phyloP scores from a whole-genome alignment of 2,113 vertebrate genomes.

The Cyprinus carpio region DNA sequence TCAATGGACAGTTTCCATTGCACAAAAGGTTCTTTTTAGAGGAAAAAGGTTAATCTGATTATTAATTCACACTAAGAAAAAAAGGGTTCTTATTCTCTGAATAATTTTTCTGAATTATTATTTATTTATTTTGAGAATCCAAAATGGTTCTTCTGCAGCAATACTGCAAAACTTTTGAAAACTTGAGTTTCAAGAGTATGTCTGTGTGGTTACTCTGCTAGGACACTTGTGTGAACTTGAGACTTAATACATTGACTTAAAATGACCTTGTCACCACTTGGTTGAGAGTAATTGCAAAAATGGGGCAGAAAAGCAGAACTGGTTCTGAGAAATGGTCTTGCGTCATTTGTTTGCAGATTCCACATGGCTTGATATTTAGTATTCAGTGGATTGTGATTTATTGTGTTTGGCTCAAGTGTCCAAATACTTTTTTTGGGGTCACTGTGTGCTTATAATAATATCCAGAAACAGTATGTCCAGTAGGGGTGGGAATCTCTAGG shows the following conservation, averaged over 20 bases:
- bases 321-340: not conserved
- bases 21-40: no score
- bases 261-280: conserved; percentile 1
- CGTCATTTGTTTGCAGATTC: conserved; percentile 15
- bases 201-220: not conserved
- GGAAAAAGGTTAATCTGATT: no score
- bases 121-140: no score
- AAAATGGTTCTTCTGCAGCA: not conserved
- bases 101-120: no score
- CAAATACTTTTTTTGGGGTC: not conserved
- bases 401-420: not conserved
- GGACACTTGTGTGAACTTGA: not conserved
- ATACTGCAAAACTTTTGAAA: no score
- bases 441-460: not conserved
- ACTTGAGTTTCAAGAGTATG: not conserved
- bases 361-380: conserved; percentile 10
- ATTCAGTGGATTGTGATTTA: not conserved
- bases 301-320: not conserved
- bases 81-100: no score
- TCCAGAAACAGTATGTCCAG: not conserved
- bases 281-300: not conserved
- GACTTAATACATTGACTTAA: not conserved
- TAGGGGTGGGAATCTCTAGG: no score
- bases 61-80: no score
- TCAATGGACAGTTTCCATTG: no score